phyloP scores from a whole-genome alignment of 1,140 invertebrate species.

The Leucophenga varia region DNA sequence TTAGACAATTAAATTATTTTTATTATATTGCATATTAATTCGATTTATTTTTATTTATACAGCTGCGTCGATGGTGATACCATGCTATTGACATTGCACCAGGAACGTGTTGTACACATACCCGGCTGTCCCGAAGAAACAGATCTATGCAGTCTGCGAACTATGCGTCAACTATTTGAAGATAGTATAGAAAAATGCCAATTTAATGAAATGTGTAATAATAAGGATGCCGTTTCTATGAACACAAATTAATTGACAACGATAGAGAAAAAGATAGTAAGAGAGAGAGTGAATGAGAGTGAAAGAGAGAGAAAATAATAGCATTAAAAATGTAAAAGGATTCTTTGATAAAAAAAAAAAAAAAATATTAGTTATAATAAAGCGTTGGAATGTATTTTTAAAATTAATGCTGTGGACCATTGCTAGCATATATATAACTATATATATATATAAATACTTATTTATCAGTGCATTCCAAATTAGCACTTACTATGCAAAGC shows the following conservation, averaged over 20 bases:
- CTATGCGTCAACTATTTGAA: conserved; percentile 61
- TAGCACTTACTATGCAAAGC: no score
- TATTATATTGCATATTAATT: conserved; percentile 6
- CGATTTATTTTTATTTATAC: no score
- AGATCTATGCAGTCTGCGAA: conserved; percentile 65
- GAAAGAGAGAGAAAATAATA: no score
- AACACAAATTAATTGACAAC: conserved; percentile 14
- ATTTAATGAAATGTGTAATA: conserved; percentile 68
- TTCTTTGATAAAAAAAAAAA: conserved; percentile 24
- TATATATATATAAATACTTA: no score
- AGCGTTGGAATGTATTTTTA: no score
- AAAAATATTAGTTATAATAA: no score
- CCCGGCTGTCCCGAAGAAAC: conserved; percentile 65
- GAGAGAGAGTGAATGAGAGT: conserved; percentile 1
- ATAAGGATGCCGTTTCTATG: no score
- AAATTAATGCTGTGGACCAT: no score
- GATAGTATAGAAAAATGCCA: conserved; percentile 64
- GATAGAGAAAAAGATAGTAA: background rate
- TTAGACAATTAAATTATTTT: background rate
- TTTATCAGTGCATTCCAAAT: no score
- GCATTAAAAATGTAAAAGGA: conserved; percentile 24
- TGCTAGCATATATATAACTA: no score
- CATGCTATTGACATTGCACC: conserved; percentile 69
- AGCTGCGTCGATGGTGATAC: conserved; percentile 63
- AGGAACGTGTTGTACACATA: conserved; percentile 68